Percentiles rank a stretch among this genome's conserved stretches.
Evolutionary conservation across 2,888 invertebrate species (phyloP).

Genomic region (Salpingus planirostris): DNA sequence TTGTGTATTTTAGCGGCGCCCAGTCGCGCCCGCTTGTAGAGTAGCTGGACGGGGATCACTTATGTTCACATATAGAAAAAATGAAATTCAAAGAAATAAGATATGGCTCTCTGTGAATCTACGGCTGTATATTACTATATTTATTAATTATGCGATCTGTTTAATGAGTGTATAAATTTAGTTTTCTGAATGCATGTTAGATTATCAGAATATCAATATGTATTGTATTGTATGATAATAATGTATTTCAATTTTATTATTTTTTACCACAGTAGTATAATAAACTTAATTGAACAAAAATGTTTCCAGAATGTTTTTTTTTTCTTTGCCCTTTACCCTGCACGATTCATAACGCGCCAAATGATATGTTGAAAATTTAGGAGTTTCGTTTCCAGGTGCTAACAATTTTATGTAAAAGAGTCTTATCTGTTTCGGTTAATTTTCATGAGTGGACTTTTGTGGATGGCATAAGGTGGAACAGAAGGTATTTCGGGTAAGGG

Average conservation of each 20-base stretch:
- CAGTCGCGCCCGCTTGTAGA: constrained; percentile 31
- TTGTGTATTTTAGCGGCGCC: constrained; percentile 16
- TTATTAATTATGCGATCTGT: constrained; percentile 39
- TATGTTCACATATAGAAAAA: constrained; percentile 29
- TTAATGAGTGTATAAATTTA: constrained; percentile 38
- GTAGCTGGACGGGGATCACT: constrained; percentile 46
- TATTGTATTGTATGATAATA: constrained; percentile 42
- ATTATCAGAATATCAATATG: constrained; percentile 38
- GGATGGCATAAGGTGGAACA: no score
- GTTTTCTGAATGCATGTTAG: constrained; percentile 40
- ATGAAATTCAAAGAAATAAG: constrained; percentile 16
- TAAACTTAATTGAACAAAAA: constrained; percentile 27
- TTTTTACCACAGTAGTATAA: constrained; percentile 41
- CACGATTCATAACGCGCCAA: no score
- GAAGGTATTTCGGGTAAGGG: no score
- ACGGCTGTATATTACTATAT: constrained; percentile 42
- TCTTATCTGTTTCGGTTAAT: no score
- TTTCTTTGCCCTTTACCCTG: no score
- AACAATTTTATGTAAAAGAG: no score
- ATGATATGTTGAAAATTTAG: no score
- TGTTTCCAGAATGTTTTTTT: not conserved
- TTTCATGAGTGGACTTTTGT: no score
- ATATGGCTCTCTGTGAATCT: constrained; percentile 36
- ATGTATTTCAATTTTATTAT: constrained; percentile 43
- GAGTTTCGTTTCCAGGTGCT: no score